Percentiles rank a stretch among this genome's conserved stretches.
Evolutionary conservation across 1,140 invertebrate species (phyloP).

Genomic region (Calephelis virginiensis): DNA sequence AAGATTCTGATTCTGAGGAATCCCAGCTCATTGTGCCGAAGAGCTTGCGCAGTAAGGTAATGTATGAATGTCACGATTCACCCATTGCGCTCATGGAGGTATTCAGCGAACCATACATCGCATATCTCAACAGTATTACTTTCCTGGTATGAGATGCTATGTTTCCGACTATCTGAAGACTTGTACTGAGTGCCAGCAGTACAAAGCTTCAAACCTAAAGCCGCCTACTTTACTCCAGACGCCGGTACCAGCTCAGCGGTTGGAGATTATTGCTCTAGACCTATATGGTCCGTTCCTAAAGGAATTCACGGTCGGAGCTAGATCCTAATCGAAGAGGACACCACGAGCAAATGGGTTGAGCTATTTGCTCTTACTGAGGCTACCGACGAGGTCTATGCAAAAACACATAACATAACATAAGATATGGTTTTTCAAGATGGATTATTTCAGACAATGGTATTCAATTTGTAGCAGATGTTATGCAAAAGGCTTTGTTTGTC

Average conservation of each 20-base stretch:
- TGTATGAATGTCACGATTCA: conserved; percentile 40
- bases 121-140: conserved; percentile 24
- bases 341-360: not conserved
- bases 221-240: conserved; percentile 19
- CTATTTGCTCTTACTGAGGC: not conserved
- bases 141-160: conserved; percentile 11
- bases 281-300: conserved; percentile 37
- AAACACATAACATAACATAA: conserved; percentile 24
- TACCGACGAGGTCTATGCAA: not conserved
- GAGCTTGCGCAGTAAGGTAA: conserved; percentile 24
- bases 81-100: conserved; percentile 40
- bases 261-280: conserved; percentile 42
- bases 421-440: conserved; percentile 26
- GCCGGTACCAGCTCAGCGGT: conserved; percentile 26
- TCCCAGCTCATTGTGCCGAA: conserved; percentile 37
- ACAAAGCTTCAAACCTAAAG: too few relatives aligned
- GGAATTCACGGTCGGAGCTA: not conserved
- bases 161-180: too few relatives aligned
- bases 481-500: conserved; percentile 32
- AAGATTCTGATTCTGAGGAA: conserved; percentile 35
- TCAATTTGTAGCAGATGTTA: conserved; percentile 38
- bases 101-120: conserved; percentile 24
- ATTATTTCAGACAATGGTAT: conserved; percentile 36
- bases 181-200: too few relatives aligned
- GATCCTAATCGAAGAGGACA: not conserved